Base-by-base conservation (phyloP, 2,888 invertebrate species). In the Meteorus cinctellus region DNA sequence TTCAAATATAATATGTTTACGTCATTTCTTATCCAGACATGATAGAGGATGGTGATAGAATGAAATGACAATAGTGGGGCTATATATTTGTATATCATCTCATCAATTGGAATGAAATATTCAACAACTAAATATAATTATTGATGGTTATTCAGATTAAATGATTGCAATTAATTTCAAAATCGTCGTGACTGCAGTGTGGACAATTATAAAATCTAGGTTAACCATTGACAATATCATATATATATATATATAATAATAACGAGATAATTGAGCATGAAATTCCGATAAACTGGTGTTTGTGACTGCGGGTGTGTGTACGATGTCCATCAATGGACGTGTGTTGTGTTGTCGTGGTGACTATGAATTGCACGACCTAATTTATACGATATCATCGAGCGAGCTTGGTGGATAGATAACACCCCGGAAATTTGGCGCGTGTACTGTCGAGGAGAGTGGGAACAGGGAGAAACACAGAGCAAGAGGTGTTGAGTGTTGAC, bases 201-300 rank as follows among this genome's bases (percentile, higher is more conserved):
- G 29, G 62, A 62, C 27, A 62, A 62, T 62, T 62, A 62, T 31
- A 62, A 62, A 62, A 62, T 62, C 62, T 62, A n/a, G 27, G 62
- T 62, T 31, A 62, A 29, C 31, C 31, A 62, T 62, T 31, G n/a
- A 62, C 19, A 55, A 55, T 55, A 55, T 55, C 4, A 55, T 55
- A 55, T 48, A n/a, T 48, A 48, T 48, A 48, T n/a, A n/a, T 55
- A 55, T 55, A 60, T 14, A 24, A 60, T 60, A 60, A 60, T 60
- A 29, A 60, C 59, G 27, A 62, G 27, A 62, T 62, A 62, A 62
- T 62, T 62, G 62, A 62, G 62, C 31, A 29, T 62, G 31, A 62
- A 62, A 62, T 62, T 62, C 29, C n/a, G 31, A 29, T 29, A 5
- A 62, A 29, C 62, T 62, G 59, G 4, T 48, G 45, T 34, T 34